Percentiles rank a stretch among this genome's conserved stretches.
Evolutionary conservation across 2,888 invertebrate genomes (phyloP).

Genomic region (Ochropacha duplaris): DNA sequence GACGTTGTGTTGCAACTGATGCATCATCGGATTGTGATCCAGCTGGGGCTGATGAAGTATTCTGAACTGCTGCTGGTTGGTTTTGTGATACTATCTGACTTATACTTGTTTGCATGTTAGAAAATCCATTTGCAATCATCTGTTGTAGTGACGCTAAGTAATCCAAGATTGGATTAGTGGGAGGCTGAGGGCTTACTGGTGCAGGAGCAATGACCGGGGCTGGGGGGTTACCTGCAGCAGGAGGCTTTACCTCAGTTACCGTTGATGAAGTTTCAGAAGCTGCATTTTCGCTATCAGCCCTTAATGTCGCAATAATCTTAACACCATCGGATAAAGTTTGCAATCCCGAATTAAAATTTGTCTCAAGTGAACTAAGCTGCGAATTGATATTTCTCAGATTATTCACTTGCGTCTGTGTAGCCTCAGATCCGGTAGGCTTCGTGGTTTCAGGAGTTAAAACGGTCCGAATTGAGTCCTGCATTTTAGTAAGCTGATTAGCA

Average conservation of each 20-base stretch:
- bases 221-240: constrained; percentile 7
- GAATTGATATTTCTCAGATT: constrained; percentile 40
- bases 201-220: neutral
- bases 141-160: neutral
- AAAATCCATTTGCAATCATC: neutral
- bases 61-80: neutral
- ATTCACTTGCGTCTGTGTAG: constrained; percentile 23
- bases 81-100: neutral
- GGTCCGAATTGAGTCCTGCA: constrained; percentile 53
- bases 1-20: neutral
- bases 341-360: constrained; percentile 56
- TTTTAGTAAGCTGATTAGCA: constrained; percentile 50
- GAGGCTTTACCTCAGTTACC: neutral
- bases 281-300: constrained; percentile 41
- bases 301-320: constrained; percentile 44
- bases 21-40: neutral
- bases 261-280: constrained; percentile 6
- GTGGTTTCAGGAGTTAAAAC: constrained; percentile 37
- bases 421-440: constrained; percentile 15
- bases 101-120: neutral
- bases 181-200: neutral
- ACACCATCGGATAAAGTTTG: constrained; percentile 56
- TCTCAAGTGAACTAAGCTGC: constrained; percentile 45
- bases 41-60: neutral
- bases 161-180: neutral